Conservation (phyloP, 2,888 invertebrate species). For the Tenthredo scrophulariae region DNA sequence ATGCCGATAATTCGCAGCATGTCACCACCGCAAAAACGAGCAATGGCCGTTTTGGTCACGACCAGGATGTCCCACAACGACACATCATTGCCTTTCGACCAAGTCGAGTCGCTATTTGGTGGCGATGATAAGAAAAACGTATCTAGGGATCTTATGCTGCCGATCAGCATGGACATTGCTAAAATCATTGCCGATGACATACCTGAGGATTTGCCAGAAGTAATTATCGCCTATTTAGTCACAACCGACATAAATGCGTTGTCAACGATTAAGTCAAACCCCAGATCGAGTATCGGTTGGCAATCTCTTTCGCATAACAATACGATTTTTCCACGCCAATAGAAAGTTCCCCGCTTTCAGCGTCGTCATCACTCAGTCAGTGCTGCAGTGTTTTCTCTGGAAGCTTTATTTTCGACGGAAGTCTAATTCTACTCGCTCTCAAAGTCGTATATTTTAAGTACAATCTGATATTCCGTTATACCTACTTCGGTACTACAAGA, state of each 20-base stretch:
- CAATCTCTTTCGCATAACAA: constrained; percentile 23
- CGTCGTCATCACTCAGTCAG: constrained; percentile 28
- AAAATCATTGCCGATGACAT: constrained; percentile 74
- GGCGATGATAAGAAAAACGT: constrained; percentile 78
- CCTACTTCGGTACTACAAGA: constrained; percentile 1
- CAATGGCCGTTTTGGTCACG: constrained; percentile 83
- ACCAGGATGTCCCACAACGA: constrained; percentile 69
- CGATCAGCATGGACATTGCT: constrained; percentile 84
- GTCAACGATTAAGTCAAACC: neutral
- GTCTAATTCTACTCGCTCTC: neutral
- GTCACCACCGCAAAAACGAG: constrained; percentile 83
- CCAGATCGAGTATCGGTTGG: neutral
- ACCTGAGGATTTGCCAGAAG: constrained; percentile 71
- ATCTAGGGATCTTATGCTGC: constrained; percentile 81
- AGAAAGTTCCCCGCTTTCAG: constrained; percentile 42
- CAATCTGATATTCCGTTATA: constrained; percentile 40
- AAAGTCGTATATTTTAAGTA: constrained; percentile 1
- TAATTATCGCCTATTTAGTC: constrained; percentile 58
- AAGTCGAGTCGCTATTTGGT: constrained; percentile 55
- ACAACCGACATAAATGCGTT: constrained; percentile 1
- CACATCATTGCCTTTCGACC: constrained; percentile 53
- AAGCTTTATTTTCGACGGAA: neutral
- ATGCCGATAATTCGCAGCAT: constrained; percentile 84
- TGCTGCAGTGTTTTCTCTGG: constrained; percentile 23
- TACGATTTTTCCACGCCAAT: constrained; percentile 18